These are phyloP conservation scores for Latrodectus geometricus DNA, from an alignment of 1,140 invertebrate species.

Conservation along the genomic window DNA sequence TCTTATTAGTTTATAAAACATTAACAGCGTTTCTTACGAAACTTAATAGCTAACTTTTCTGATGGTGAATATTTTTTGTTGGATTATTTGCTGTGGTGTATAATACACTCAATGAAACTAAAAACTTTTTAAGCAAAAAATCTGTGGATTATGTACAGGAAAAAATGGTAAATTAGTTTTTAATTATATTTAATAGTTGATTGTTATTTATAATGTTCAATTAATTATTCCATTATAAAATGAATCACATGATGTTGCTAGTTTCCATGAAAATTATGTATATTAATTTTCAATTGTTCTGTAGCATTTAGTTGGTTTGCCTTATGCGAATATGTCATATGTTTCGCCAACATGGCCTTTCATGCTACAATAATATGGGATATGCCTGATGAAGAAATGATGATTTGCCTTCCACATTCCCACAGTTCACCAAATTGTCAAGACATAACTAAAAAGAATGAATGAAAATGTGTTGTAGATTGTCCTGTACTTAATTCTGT, in stretches of 20 bases:
- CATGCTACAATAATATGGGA: constrained; percentile 88
- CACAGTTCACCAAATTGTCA: constrained; percentile 57
- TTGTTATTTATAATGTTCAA: too few species aligned
- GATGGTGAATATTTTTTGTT: too few species aligned
- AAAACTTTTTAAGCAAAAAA: too few species aligned
- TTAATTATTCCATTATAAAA: neutral
- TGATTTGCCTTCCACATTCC: constrained; percentile 72
- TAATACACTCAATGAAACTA: too few species aligned
- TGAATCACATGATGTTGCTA: neutral
- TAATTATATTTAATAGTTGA: too few species aligned
- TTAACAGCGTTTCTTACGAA: too few species aligned
- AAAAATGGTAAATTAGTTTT: too few species aligned
- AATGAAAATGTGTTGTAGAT: constrained; percentile 45
- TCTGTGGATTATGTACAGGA: too few species aligned
- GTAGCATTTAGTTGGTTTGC: constrained; percentile 94
- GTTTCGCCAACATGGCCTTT: constrained; percentile 90
- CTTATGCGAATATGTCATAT: constrained; percentile 90
- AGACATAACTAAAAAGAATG: constrained; percentile 42
- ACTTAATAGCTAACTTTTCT: too few species aligned
- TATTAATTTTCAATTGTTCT: constrained; percentile 66
- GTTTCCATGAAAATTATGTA: neutral
- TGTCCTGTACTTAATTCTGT: constrained; percentile 51
- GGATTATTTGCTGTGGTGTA: too few species aligned
- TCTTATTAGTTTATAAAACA: too few species aligned
- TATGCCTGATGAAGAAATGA: constrained; percentile 83